Conservation (phyloP, 2,113 vertebrate genomes). For the Odobenus rosmarus region DNA sequence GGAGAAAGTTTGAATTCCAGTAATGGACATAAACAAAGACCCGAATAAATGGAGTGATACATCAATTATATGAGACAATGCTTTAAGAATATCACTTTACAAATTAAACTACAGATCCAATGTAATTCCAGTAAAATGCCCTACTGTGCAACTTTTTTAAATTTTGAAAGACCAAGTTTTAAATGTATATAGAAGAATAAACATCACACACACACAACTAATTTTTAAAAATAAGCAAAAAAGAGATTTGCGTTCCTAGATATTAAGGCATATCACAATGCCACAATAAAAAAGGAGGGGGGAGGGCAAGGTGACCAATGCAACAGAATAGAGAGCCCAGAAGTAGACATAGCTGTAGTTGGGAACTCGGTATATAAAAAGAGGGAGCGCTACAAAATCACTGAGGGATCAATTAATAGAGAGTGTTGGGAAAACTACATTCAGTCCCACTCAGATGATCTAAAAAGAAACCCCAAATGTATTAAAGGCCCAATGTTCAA, state of each 20-base stretch:
- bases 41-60: background rate
- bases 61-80: background rate
- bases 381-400: background rate
- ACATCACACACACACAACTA: background rate
- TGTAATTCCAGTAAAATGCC: background rate
- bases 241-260: background rate
- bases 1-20: background rate
- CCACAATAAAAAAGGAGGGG: background rate
- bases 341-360: background rate
- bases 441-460: background rate
- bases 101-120: background rate
- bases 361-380: background rate
- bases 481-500: background rate
- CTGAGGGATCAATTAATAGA: background rate
- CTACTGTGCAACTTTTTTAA: background rate
- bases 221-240: background rate
- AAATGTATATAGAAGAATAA: background rate
- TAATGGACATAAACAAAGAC: conserved; percentile 22
- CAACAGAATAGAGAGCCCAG: background rate
- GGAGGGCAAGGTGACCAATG: background rate
- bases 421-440: background rate
- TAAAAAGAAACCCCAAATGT: conserved; percentile 17
- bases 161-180: background rate
- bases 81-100: conserved; percentile 12
- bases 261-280: background rate